Evolutionary conservation across 2,888 invertebrate species (phyloP).

Genomic region (Ephialtes manifestator): DNA sequence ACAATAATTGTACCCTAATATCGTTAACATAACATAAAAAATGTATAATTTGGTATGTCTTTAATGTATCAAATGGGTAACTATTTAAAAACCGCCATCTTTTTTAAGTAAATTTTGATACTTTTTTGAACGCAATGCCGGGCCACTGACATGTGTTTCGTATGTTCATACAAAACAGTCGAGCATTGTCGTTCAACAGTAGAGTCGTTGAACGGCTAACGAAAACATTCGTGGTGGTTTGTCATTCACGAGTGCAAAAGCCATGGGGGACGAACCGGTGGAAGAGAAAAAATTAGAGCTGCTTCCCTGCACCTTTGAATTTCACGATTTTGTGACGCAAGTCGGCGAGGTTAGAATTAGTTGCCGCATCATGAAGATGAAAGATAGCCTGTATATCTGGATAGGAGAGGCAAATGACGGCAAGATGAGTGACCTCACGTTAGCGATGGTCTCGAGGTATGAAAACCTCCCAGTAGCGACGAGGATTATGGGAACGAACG

Average conservation of each 20-base stretch:
- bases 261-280: conserved; percentile 31
- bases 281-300: conserved; percentile 59
- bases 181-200: conserved; percentile 1
- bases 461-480: conserved; percentile 80
- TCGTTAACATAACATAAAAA: too few species aligned
- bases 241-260: not conserved
- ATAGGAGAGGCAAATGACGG: conserved; percentile 79
- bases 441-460: conserved; percentile 80
- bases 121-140: conserved; percentile 52
- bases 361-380: conserved; percentile 83
- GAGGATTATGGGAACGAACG: conserved; percentile 82
- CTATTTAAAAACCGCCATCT: not conserved
- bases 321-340: conserved; percentile 78
- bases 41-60: too few species aligned
- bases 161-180: conserved; percentile 20
- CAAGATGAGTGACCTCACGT: conserved; percentile 81
- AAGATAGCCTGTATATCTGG: conserved; percentile 84
- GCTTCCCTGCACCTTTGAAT: conserved; percentile 78
- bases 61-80: not conserved
- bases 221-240: not conserved
- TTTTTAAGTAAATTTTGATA: conserved; percentile 7
- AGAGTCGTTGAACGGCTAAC: not conserved
- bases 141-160: conserved; percentile 32
- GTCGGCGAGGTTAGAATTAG: conserved; percentile 78
- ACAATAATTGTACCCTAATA: not conserved